Conservation (phyloP, 2,888 invertebrate genomes). For the Gibbula magus region DNA sequence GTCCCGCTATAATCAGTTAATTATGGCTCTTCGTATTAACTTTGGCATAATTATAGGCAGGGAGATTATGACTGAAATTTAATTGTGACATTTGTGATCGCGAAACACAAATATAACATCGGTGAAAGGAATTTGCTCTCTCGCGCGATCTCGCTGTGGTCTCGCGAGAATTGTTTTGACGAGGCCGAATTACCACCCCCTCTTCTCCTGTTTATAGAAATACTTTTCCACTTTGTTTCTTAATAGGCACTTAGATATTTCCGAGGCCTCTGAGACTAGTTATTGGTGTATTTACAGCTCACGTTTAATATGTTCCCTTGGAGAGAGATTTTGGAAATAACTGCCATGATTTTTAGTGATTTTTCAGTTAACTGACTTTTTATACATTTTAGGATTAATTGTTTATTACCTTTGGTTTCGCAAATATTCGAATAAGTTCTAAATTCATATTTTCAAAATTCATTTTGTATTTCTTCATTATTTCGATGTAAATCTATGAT, state of each 20-base stretch:
- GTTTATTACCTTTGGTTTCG: too few relatives aligned
- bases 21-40: conserved; percentile 20
- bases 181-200: background rate
- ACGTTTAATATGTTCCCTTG: background rate
- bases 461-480: too few relatives aligned
- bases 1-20: conserved; percentile 16
- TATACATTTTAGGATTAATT: too few relatives aligned
- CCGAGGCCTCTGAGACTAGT: background rate
- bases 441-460: too few relatives aligned
- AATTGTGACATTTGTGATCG: conserved; percentile 23
- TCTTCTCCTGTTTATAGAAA: conserved; percentile 13
- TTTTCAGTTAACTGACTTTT: too few relatives aligned
- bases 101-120: conserved; percentile 21
- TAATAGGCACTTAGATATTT: background rate
- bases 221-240: background rate
- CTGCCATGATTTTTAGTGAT: too few relatives aligned
- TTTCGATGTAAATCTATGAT: too few relatives aligned
- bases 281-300: background rate
- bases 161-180: conserved; percentile 17
- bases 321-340: too few relatives aligned
- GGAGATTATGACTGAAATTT: conserved; percentile 20
- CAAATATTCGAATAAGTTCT: too few relatives aligned
- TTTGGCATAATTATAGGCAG: conserved; percentile 13
- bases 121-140: background rate
- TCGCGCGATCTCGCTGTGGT: background rate